A percentile compares a stretch with the other conserved stretches of the same genome.
These are phyloP conservation scores for Yoshiicerus persimilis DNA, from an alignment of 1,140 invertebrate genomes.

Conservation along the genomic window DNA sequence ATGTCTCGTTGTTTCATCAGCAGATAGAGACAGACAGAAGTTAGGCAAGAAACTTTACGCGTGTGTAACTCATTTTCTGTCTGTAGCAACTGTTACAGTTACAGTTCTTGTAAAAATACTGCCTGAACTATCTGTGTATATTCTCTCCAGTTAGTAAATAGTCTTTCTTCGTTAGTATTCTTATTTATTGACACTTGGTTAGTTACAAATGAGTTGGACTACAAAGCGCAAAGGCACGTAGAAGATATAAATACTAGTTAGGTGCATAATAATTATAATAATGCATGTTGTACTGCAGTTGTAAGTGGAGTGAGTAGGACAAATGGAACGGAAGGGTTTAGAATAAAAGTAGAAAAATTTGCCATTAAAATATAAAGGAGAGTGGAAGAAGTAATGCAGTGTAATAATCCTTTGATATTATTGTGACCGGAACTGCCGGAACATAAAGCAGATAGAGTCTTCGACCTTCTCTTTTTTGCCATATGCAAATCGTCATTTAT, in stretches of 20 bases:
- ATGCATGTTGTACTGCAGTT: no score
- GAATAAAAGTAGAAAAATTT: not conserved
- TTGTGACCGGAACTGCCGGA: conserved; percentile 15
- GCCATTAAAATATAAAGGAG: not conserved
- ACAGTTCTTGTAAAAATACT: not conserved
- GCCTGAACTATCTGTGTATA: not conserved
- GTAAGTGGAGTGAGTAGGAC: no score
- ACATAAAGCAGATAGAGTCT: not conserved
- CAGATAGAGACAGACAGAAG: not conserved
- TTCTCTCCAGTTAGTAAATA: not conserved
- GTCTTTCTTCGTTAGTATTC: not conserved
- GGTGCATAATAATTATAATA: no score
- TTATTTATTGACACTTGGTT: not conserved
- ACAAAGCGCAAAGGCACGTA: no score
- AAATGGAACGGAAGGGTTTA: not conserved
- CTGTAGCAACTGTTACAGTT: no score
- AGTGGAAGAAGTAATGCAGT: not conserved
- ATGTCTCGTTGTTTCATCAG: not conserved
- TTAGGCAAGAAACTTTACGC: not conserved
- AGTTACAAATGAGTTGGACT: no score
- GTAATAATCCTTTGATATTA: not conserved
- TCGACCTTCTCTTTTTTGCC: not conserved
- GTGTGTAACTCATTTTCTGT: not conserved
- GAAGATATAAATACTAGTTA: no score
- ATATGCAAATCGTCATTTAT: not conserved